Percentiles rank a stretch among this genome's conserved stretches.
Conservation (phyloP, 1,140 invertebrate genomes). For the Branchinecta lindahli region DNA sequence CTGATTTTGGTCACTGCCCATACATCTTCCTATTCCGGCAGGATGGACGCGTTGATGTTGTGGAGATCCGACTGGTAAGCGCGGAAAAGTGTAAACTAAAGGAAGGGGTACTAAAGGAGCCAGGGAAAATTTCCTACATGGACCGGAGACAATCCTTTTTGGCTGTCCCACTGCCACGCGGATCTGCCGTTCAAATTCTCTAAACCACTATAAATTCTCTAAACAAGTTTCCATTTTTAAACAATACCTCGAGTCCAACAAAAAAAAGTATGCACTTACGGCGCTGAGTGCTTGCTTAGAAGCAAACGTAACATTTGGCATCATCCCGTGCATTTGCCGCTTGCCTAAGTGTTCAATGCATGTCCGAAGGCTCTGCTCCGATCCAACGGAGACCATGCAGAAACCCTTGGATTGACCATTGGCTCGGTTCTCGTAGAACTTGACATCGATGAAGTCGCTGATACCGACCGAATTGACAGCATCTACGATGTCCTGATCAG, state of each 20-base stretch:
- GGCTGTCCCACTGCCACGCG: too few species aligned
- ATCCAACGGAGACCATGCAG: slow-evolving; percentile 77
- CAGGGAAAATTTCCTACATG: too few species aligned
- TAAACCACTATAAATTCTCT: too few species aligned
- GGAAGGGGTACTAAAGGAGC: too few species aligned
- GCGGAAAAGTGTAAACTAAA: too few species aligned
- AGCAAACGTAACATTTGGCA: slow-evolving; percentile 81
- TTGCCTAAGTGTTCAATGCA: slow-evolving; percentile 85
- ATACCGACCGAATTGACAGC: slow-evolving; percentile 71
- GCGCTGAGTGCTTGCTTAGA: slow-evolving; percentile 72
- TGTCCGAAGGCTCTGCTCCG: slow-evolving; percentile 71
- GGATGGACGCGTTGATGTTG: too few species aligned
- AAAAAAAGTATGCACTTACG: slow-evolving; percentile 24
- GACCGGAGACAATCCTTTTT: too few species aligned
- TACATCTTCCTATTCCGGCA: too few species aligned
- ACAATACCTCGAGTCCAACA: slow-evolving; percentile 4
- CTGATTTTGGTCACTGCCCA: too few species aligned
- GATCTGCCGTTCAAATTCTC: too few species aligned
- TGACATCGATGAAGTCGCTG: slow-evolving; percentile 87
- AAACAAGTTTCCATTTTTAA: too few species aligned
- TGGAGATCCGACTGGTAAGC: too few species aligned
- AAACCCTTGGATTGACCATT: slow-evolving; percentile 99
- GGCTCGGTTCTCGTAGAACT: slow-evolving; percentile 97
- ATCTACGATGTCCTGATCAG: slow-evolving; percentile 86
- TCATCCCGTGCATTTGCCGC: slow-evolving; percentile 87